phyloP scores from a whole-genome alignment of 2,888 invertebrate genomes.

The Drosophila crucigera region DNA sequence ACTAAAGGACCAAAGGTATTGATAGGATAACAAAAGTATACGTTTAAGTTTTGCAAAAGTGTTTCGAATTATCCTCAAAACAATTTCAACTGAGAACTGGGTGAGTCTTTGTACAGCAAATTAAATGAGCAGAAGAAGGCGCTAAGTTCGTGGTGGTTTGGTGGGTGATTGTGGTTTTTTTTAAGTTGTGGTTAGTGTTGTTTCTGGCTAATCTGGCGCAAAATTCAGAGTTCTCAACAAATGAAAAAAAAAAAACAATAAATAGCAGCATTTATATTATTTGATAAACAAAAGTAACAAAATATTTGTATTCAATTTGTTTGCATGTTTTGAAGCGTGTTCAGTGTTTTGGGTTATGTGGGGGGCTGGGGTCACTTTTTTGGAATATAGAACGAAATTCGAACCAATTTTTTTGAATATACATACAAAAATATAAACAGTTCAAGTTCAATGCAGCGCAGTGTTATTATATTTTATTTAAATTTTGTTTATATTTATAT shows the following conservation, averaged over 20 bases:
- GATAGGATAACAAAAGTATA: conserved; percentile 32
- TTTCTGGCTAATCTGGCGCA: conserved; percentile 32
- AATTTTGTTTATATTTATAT: conserved; percentile 39
- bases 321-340: conserved; percentile 41
- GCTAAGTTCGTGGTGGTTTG: conserved; percentile 45
- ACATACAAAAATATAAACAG: conserved; percentile 65
- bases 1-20: conserved; percentile 47
- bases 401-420: conserved; percentile 68
- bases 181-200: conserved; percentile 50
- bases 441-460: conserved; percentile 68
- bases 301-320: conserved; percentile 18
- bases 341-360: conserved; percentile 47
- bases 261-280: conserved; percentile 2
- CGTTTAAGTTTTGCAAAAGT: conserved; percentile 59
- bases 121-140: conserved; percentile 64
- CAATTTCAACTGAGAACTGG: conserved; percentile 26
- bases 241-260: conserved; percentile 10
- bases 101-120: conserved; percentile 72
- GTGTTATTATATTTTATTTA: conserved; percentile 39
- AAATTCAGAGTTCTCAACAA: conserved; percentile 37
- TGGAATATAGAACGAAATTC: conserved; percentile 83
- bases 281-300: conserved; percentile 14
- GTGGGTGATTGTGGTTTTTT: conserved; percentile 38
- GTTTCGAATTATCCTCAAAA: conserved; percentile 60
- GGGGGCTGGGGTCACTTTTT: conserved; percentile 53